Evolutionary conservation across 2,797 vertebrate species (phyloP), one percentile per base, ranked within the genome.

Genomic region (Gephyroberyx darwinii): DNA sequence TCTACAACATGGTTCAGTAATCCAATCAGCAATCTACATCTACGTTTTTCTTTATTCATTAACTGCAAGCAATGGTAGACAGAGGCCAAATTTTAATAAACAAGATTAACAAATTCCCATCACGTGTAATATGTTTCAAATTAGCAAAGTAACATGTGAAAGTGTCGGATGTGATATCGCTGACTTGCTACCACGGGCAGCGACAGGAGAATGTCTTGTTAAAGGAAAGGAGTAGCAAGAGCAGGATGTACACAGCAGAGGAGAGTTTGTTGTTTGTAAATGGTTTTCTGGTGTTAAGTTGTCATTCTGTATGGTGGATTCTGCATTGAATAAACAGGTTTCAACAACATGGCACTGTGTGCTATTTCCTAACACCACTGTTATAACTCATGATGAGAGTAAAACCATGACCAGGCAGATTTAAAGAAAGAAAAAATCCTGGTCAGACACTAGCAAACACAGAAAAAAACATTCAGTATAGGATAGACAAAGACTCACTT

Each of bases 251-350:
- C 63, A 35, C 16, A 60, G 50, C 72, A 71, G 52, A 56, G 53
- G 71, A 47, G 54, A 74, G 54, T 75, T 75, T 79, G 13, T 45
- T 77, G 19, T 75, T 78, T 75, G 65, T 69, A 20, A 65, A 69
- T 56, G 2, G 64, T 63, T 71, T 35, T 5, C 57, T 73, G 62
- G 10, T 67, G 53, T 74, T 37, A 53, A 69, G 50, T 53, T 74
- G 48, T 76, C 67, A 33, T 14, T 55, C 30, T 63, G 65, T 73
- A 50, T 80, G 52, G 50, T 68, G 69, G 13, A 45, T 47, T 53
- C 53, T 77, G 59, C 17, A 41, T 70, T 84, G 5, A 89, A 91
- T 88, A 86, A 90, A 54, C 7, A 65, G n/a, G 20, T 56, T 68
- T 69, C 31, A 82, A 48, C 9, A 54, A 53, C 30, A 10, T 2